These are phyloP conservation scores for Carassius auratus DNA, from an alignment of 2,113 vertebrate genomes.

Conservation along the genomic window DNA sequence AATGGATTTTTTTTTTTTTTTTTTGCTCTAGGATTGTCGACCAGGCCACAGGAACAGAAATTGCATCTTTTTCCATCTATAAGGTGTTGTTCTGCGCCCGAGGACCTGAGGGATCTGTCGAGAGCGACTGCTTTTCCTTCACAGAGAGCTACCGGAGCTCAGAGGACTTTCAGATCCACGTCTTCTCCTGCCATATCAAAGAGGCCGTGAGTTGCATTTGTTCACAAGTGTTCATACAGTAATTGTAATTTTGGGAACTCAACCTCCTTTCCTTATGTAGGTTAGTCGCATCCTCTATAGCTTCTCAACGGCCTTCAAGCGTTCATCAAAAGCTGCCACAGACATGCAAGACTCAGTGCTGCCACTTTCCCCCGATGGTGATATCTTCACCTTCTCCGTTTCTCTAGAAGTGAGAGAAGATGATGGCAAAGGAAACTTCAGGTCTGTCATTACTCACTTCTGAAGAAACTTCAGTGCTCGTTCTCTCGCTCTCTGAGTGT, in stretches of 20 bases:
- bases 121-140: constrained; percentile 94
- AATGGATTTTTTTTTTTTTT: constrained; percentile 5
- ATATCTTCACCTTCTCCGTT: constrained; percentile 91
- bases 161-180: constrained; percentile 97
- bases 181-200: constrained; percentile 97
- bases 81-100: constrained; percentile 96
- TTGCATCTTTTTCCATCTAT: constrained; percentile 93
- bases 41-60: constrained; percentile 83
- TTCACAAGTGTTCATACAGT: background rate
- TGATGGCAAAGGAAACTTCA: constrained; percentile 96
- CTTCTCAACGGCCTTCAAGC: constrained; percentile 93
- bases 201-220: constrained; percentile 86
- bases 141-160: constrained; percentile 93
- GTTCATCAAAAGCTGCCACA: constrained; percentile 84
- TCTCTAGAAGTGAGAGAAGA: constrained; percentile 95
- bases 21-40: constrained; percentile 83
- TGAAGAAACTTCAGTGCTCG: background rate
- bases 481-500: background rate
- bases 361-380: constrained; percentile 83
- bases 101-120: constrained; percentile 84
- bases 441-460: constrained; percentile 72
- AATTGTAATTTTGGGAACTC: background rate
- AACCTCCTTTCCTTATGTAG: constrained; percentile 67
- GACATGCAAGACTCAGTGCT: constrained; percentile 82
- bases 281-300: constrained; percentile 97